Evolutionary conservation across 2,888 invertebrate species (phyloP).

Genomic region (Cenopis cana): DNA sequence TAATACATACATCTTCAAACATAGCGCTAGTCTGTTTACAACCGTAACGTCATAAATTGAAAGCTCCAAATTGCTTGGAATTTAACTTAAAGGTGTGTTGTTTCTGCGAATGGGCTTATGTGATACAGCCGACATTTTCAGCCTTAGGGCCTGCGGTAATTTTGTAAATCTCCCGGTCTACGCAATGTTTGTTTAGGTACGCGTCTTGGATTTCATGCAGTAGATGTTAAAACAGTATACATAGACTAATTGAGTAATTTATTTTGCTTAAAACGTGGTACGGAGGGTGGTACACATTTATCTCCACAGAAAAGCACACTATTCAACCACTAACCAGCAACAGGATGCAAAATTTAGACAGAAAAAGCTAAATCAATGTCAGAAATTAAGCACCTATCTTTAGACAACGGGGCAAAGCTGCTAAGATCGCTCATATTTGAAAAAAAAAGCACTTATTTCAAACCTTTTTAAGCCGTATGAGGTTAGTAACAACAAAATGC

Average conservation of each 20-base stretch:
- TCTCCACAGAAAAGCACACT: no score
- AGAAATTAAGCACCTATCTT: no score
- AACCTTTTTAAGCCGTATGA: no score
- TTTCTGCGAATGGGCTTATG: background rate
- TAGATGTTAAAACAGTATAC: conserved; percentile 6
- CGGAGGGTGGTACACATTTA: no score
- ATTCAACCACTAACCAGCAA: no score
- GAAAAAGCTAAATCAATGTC: no score
- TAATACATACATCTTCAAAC: background rate
- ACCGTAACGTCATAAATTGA: background rate
- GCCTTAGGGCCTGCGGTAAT: conserved; percentile 19
- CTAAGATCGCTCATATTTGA: no score
- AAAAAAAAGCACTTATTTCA: no score
- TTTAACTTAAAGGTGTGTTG: background rate
- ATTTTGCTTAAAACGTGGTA: no score
- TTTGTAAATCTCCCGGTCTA: conserved; percentile 11
- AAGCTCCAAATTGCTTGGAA: background rate
- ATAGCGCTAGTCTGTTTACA: background rate
- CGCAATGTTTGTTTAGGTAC: conserved; percentile 26
- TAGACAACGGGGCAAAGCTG: no score
- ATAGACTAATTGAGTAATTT: background rate
- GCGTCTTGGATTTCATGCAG: conserved; percentile 16
- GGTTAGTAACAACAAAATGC: no score
- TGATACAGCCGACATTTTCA: conserved; percentile 10
- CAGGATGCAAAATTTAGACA: no score